Conservation (phyloP, 2,113 vertebrate species). For the Charina bottae region DNA sequence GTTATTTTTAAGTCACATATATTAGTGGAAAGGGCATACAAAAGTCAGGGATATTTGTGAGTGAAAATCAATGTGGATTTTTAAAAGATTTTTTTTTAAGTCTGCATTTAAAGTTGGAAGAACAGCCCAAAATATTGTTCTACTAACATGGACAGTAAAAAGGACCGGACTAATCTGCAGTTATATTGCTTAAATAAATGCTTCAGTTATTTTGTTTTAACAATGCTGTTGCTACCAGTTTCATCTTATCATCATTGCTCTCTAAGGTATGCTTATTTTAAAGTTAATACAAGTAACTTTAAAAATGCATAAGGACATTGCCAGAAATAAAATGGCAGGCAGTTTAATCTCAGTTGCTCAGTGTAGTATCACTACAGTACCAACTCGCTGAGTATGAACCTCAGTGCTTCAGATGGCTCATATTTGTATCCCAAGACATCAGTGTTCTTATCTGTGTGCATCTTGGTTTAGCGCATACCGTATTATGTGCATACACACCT, state of each 20-base stretch:
- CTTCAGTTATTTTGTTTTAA: background rate
- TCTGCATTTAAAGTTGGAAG: background rate
- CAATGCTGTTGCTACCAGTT: background rate
- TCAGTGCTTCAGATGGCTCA: background rate
- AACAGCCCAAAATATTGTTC: background rate
- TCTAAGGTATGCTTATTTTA: background rate
- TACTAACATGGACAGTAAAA: background rate
- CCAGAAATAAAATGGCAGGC: background rate
- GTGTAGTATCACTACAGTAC: background rate
- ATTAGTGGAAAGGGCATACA: background rate
- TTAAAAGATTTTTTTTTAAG: background rate
- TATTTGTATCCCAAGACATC: background rate
- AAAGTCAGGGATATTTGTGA: background rate
- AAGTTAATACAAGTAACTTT: background rate
- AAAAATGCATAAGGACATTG: background rate
- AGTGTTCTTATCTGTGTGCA: background rate
- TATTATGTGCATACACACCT: background rate
- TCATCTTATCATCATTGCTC: background rate
- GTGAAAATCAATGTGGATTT: background rate
- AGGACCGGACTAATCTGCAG: background rate
- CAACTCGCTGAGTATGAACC: background rate
- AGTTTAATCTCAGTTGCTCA: background rate
- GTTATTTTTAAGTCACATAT: background rate
- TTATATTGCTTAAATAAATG: background rate
- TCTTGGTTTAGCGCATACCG: background rate